These are phyloP conservation scores for Varanus salvator DNA, from an alignment of 2,113 vertebrate species.

Conservation along the genomic window DNA sequence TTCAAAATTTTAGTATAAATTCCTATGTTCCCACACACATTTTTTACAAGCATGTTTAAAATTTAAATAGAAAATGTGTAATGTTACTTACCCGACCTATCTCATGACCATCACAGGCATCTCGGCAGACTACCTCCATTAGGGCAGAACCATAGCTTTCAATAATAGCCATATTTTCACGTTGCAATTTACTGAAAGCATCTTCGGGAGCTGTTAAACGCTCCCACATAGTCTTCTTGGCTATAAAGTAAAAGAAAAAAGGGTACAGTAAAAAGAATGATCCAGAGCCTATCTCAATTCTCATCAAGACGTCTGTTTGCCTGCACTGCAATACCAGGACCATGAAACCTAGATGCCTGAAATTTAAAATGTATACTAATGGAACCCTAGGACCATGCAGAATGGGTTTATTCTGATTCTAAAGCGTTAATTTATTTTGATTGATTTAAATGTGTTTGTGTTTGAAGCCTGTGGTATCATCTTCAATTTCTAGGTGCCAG, in stretches of 20 bases:
- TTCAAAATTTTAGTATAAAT: neutral
- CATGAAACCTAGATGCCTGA: too few relatives aligned
- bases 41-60: neutral
- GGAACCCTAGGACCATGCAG: too few relatives aligned
- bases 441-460: too few relatives aligned
- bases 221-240: constrained; percentile 94
- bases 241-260: constrained; percentile 64
- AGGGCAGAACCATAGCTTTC: constrained; percentile 94
- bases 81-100: constrained; percentile 87
- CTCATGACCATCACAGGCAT: constrained; percentile 97
- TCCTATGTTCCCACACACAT: neutral
- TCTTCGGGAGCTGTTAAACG: constrained; percentile 96
- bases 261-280: neutral
- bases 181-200: constrained; percentile 92
- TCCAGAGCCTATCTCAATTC: neutral
- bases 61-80: neutral
- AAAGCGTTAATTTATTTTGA: too few relatives aligned
- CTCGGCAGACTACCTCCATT: constrained; percentile 97
- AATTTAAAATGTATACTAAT: too few relatives aligned
- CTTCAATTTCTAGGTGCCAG: too few relatives aligned
- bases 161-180: constrained; percentile 93
- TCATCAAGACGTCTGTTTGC: too few relatives aligned
- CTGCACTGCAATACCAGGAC: too few relatives aligned
- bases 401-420: too few relatives aligned
- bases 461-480: too few relatives aligned